Percentiles rank a stretch among this genome's conserved stretches.
Evolutionary conservation across 2,888 invertebrate species (phyloP).

Genomic region (Ochropleura plecta): DNA sequence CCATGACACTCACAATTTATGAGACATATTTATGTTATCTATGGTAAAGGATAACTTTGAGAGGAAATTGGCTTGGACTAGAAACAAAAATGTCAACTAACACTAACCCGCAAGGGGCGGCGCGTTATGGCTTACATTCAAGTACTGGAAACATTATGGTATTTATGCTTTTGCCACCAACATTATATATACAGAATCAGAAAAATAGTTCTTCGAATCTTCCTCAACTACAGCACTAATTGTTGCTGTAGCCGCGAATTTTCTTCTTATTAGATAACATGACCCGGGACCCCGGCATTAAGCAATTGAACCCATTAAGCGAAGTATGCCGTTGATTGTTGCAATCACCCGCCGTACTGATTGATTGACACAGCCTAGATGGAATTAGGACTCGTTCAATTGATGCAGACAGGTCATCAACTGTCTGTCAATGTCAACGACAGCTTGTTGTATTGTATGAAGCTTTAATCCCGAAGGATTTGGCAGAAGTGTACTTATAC

Average conservation of each 20-base stretch:
- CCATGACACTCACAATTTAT: neutral
- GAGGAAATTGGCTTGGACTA: neutral
- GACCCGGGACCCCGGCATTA: slow-evolving; percentile 83
- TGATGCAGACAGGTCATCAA: slow-evolving; percentile 29
- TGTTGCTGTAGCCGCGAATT: slow-evolving; percentile 67
- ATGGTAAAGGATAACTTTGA: neutral
- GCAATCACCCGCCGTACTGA: slow-evolving; percentile 68
- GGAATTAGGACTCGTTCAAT: slow-evolving; percentile 52
- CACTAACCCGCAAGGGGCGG: neutral
- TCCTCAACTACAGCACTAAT: slow-evolving; percentile 38
- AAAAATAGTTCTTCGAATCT: slow-evolving; percentile 13
- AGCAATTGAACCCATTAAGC: slow-evolving; percentile 82
- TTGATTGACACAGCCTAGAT: slow-evolving; percentile 62
- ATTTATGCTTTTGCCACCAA: neutral
- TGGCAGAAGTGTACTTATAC: neutral
- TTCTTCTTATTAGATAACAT: slow-evolving; percentile 80
- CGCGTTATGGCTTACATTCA: neutral
- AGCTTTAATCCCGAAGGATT: neutral
- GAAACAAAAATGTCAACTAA: neutral
- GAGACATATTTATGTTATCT: neutral
- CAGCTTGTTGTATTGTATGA: neutral
- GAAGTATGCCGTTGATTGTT: slow-evolving; percentile 70
- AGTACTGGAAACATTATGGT: neutral
- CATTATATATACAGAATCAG: neutral
- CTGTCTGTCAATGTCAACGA: slow-evolving; percentile 33